phyloP scores from a whole-genome alignment of 2,797 vertebrate species.

The Chaetophractus vellerosus region DNA sequence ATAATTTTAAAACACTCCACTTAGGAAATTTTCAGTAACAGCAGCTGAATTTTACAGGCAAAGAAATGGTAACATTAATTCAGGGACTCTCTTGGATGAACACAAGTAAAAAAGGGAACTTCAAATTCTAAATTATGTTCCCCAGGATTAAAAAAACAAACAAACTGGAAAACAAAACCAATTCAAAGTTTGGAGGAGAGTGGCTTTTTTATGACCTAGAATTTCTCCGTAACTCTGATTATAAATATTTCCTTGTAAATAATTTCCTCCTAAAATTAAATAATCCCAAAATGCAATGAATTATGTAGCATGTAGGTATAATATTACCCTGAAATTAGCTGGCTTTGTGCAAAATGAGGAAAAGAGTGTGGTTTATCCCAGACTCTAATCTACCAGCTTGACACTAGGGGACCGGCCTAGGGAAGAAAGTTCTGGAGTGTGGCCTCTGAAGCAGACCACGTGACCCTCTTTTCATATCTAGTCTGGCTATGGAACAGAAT shows the following conservation, averaged over 20 bases:
- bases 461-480: background rate
- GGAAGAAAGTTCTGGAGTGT: background rate
- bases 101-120: background rate
- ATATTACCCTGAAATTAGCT: background rate
- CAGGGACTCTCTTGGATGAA: conserved; percentile 11
- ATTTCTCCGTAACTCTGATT: conserved; percentile 53
- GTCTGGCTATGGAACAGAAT: conserved; percentile 26
- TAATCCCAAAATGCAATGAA: background rate
- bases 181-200: background rate
- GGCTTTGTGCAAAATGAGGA: background rate
- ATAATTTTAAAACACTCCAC: background rate
- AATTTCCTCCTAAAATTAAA: conserved; percentile 57
- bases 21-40: conserved; percentile 20
- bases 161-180: conserved; percentile 48
- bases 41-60: conserved; percentile 40
- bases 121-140: background rate
- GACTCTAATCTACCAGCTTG: background rate
- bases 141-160: background rate
- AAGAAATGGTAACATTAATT: conserved; percentile 22
- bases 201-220: background rate
- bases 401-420: background rate
- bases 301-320: background rate
- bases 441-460: background rate
- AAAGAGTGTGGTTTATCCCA: background rate
- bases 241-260: conserved; percentile 45